Percentiles rank a stretch among this genome's conserved stretches.
These are phyloP conservation scores for Varroa destructor DNA, from an alignment of 1,140 invertebrate genomes.

Conservation along the genomic window DNA sequence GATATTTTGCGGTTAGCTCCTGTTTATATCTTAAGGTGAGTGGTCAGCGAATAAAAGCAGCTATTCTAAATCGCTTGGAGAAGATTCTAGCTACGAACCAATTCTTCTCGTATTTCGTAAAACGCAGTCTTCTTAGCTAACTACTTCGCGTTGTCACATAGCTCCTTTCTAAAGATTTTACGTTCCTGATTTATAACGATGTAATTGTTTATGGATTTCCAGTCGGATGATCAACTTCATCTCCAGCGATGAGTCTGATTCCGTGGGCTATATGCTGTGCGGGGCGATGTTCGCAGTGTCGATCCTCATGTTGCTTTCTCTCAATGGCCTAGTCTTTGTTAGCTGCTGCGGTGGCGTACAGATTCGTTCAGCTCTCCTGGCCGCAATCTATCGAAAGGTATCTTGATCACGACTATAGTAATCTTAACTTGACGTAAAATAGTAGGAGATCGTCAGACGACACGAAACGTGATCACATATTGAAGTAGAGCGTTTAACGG, in stretches of 20 bases:
- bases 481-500: too few relatives aligned
- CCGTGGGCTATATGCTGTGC: not conserved
- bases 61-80: not conserved
- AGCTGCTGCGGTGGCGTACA: not conserved
- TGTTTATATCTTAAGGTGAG: conserved; percentile 4
- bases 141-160: not conserved
- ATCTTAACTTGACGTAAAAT: not conserved
- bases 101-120: not conserved
- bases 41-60: not conserved
- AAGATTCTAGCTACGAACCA: not conserved
- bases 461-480: too few relatives aligned
- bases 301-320: not conserved
- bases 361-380: conserved; percentile 20
- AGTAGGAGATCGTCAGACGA: too few relatives aligned
- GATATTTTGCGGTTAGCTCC: not conserved
- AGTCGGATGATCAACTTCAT: conserved; percentile 8
- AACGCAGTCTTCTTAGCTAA: conserved; percentile 1
- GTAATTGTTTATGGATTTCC: not conserved
- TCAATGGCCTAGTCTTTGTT: not conserved
- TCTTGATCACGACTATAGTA: not conserved
- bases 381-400: conserved; percentile 33
- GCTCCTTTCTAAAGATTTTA: not conserved
- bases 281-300: not conserved
- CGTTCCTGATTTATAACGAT: not conserved
- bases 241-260: not conserved